Percentiles rank a stretch among this genome's conserved stretches.
phyloP scores from a whole-genome alignment of 1,140 invertebrate species.

The Hermetia illucens region DNA sequence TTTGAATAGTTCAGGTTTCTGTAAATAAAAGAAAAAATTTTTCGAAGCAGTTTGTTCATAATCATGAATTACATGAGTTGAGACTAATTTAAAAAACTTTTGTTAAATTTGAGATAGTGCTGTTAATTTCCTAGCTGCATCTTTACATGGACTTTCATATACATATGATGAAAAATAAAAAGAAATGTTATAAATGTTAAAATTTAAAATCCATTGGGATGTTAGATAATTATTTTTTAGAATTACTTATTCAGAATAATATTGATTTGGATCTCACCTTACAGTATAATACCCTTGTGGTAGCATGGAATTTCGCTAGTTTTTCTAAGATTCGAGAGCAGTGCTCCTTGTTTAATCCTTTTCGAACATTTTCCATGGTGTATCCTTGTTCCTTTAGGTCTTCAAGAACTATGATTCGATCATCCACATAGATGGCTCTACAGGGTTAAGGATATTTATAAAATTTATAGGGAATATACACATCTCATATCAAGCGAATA shows the following conservation, averaged over 20 bases:
- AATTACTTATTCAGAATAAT: background rate
- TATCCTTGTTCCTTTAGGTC: constrained; percentile 36
- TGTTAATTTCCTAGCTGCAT: too few relatives aligned
- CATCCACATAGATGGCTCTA: constrained; percentile 10
- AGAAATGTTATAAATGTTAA: too few relatives aligned
- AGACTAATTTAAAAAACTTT: too few relatives aligned
- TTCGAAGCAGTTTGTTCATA: too few relatives aligned
- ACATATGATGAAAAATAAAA: too few relatives aligned
- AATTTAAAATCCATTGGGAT: too few relatives aligned
- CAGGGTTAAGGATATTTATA: background rate
- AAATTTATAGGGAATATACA: background rate
- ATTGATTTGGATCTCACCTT: too few relatives aligned
- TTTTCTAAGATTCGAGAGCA: constrained; percentile 32
- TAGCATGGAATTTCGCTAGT: constrained; percentile 38
- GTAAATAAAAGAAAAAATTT: constrained; percentile 6
- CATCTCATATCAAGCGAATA: too few relatives aligned
- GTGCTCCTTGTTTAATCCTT: constrained; percentile 37
- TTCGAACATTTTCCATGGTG: constrained; percentile 33
- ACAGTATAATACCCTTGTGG: constrained; percentile 34
- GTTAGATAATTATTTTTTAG: too few relatives aligned
- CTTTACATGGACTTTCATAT: too few relatives aligned
- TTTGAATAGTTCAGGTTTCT: constrained; percentile 30
- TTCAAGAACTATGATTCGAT: constrained; percentile 34
- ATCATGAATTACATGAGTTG: too few relatives aligned
- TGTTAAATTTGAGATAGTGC: too few relatives aligned